A percentile compares a stretch with the other conserved stretches of the same genome.
These are phyloP conservation scores for Drymonia ruficornis DNA, from an alignment of 2,888 invertebrate species.

Conservation along the genomic window DNA sequence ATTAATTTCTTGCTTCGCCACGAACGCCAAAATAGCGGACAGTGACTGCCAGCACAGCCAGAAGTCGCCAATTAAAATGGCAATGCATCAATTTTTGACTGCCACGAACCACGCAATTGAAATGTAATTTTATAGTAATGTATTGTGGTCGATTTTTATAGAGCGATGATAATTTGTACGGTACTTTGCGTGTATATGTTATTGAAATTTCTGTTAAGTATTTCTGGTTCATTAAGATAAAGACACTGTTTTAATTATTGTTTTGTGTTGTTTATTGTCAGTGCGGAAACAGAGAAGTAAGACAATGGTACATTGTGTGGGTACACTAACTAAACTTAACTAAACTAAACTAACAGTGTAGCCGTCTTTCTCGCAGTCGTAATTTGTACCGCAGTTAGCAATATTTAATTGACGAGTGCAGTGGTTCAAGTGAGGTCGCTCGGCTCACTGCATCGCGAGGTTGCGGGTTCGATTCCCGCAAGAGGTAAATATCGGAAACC, in stretches of 20 bases:
- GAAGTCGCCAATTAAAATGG: constrained; percentile 50
- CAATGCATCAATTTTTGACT: constrained; percentile 50
- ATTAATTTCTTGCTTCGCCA: constrained; percentile 53
- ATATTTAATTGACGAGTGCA: no score
- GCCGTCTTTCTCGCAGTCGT: no score
- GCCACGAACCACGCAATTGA: constrained; percentile 21
- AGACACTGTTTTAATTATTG: constrained; percentile 9
- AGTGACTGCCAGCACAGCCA: constrained; percentile 32
- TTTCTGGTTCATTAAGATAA: constrained; percentile 13
- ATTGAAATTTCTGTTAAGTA: constrained; percentile 14
- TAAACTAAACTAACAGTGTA: no score
- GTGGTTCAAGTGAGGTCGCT: no score
- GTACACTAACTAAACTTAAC: no score
- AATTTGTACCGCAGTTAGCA: no score
- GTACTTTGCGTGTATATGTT: constrained; percentile 18
- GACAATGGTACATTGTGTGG: no score
- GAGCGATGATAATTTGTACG: constrained; percentile 23
- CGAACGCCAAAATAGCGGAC: constrained; percentile 26
- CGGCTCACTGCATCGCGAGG: no score
- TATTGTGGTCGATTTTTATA: constrained; percentile 15
- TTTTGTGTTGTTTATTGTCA: neutral
- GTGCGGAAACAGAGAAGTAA: no score
- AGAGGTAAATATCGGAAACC: no score
- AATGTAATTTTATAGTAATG: constrained; percentile 11
- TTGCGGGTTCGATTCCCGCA: no score